phyloP scores from a whole-genome alignment of 2,888 invertebrate species.

The Aspidapion aeneum region DNA sequence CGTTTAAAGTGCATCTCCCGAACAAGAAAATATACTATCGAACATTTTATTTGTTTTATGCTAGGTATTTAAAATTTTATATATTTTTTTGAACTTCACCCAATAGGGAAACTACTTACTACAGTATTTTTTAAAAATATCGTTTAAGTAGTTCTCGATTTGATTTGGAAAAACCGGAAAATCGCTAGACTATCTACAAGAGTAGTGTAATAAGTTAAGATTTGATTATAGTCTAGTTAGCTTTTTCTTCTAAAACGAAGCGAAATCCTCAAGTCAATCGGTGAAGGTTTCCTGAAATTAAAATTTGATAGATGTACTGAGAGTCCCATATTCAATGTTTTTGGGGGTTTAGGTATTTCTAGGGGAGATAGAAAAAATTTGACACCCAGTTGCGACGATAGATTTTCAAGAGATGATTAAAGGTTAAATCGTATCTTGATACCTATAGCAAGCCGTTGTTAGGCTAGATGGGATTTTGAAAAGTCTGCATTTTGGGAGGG shows the following conservation, averaged over 20 bases:
- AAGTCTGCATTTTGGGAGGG: too few species aligned
- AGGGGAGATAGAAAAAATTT: too few species aligned
- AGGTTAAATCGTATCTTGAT: too few species aligned
- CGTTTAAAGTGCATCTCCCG: neutral
- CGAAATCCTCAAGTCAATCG: constrained; percentile 1
- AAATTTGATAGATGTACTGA: too few species aligned
- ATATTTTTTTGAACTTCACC: neutral
- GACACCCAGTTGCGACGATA: too few species aligned
- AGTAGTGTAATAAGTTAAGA: constrained; percentile 38
- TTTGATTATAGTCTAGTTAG: constrained; percentile 31
- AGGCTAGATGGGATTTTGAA: too few species aligned
- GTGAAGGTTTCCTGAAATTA: neutral
- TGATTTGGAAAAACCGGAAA: neutral
- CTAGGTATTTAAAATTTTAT: neutral
- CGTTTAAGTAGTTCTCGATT: neutral
- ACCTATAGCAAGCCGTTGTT: too few species aligned
- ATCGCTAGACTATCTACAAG: constrained; percentile 25
- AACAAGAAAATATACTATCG: neutral
- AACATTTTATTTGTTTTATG: neutral
- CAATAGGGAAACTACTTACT: neutral
- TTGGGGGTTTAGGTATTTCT: too few species aligned
- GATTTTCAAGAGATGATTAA: too few species aligned
- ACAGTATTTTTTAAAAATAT: neutral
- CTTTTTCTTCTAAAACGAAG: constrained; percentile 33
- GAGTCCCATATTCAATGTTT: too few species aligned